Base-by-base conservation (phyloP, 35 echinoderm and acorn worm genomes). In the Apostichopus californicus region DNA sequence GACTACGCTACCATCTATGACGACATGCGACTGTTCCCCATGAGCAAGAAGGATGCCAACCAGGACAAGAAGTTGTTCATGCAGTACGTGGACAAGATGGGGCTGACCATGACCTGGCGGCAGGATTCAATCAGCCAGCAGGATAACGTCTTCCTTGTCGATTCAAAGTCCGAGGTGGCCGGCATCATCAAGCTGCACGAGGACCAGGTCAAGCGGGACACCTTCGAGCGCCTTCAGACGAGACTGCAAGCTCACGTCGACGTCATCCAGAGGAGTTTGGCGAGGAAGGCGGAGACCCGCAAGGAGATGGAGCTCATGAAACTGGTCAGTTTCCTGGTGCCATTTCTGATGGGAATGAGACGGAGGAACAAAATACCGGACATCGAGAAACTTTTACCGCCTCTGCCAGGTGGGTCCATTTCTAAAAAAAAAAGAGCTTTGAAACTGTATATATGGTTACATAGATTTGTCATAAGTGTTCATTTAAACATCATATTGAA, bases 1-100 rank as follows among this genome's bases (percentile, higher is more conserved):
- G 97, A 99, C 57, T 99, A 92, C 52, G 54, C 80, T 24, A 79
- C 54, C 13, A 94, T 96, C 77, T 99, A 99, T 85, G 93, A 96
- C 55, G 92, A 96, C 58, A 99, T 99, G 97, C 82, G 93, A 14
- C 91, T 99, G 5, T 96, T 99, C 77, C 95, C 97, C 0, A 96
- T 96, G 97, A 96, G 95, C 78, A 91, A 93, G 68, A 92, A 93
- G 8, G 97, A 99, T 79, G 97, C 97, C 3, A 93, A 94, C 55
- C 72, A 91, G 10, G 97, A 96, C 88, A 99, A 96, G 56, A 89
- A 89, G 21, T 79, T 95, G 21, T 96, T 96, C 57, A 95, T 96
- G 92, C 93, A 96, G 82, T 93, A 96, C 66, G 95, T 96, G 12
- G 83, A 96, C 12, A 80, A 92, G 56, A 95, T 99, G 88, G 86